A percentile compares a stretch with the other conserved stretches of the same genome.
Conservation (phyloP, 2,113 vertebrate genomes). For the Misgurnus anguillicaudatus region DNA sequence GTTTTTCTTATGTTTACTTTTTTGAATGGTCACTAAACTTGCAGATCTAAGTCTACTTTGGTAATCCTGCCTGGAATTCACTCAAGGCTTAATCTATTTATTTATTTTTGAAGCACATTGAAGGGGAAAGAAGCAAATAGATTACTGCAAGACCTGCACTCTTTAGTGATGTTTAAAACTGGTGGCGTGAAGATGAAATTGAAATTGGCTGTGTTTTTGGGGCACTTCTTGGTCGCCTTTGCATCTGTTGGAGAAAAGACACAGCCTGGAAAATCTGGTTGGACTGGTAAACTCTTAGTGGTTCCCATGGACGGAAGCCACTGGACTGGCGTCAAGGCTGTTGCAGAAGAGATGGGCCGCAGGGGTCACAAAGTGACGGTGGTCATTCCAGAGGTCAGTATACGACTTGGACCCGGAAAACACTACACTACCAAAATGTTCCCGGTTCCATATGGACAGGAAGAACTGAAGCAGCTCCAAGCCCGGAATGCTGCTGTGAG, state of each 20-base stretch:
- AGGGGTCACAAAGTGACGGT: constrained; percentile 76
- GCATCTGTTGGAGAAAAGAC: not conserved
- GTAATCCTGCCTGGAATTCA: constrained; percentile 18
- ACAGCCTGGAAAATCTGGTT: constrained; percentile 26
- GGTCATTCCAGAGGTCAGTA: constrained; percentile 74
- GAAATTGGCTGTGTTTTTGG: not conserved
- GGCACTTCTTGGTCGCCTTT: not conserved
- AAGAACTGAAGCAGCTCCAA: constrained; percentile 46
- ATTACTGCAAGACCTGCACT: not conserved
- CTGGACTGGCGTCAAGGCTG: constrained; percentile 77
- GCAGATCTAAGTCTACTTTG: not conserved
- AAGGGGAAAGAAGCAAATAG: not conserved
- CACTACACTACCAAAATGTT: constrained; percentile 70
- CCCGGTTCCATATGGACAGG: constrained; percentile 64
- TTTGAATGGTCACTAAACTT: not conserved
- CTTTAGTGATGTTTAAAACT: not conserved
- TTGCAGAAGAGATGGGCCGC: constrained; percentile 72
- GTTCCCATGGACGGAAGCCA: constrained; percentile 86
- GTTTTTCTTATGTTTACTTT: not conserved
- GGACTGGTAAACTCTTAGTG: constrained; percentile 77
- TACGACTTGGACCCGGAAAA: constrained; percentile 72
- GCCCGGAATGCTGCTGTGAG: accelerated
- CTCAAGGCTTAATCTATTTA: not conserved
- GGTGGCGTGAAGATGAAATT: not conserved
- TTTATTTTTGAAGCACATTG: not conserved